Percentiles rank a stretch among this genome's conserved stretches.
phyloP scores from a whole-genome alignment of 2,113 vertebrate genomes.

The Serilophus lunatus region DNA sequence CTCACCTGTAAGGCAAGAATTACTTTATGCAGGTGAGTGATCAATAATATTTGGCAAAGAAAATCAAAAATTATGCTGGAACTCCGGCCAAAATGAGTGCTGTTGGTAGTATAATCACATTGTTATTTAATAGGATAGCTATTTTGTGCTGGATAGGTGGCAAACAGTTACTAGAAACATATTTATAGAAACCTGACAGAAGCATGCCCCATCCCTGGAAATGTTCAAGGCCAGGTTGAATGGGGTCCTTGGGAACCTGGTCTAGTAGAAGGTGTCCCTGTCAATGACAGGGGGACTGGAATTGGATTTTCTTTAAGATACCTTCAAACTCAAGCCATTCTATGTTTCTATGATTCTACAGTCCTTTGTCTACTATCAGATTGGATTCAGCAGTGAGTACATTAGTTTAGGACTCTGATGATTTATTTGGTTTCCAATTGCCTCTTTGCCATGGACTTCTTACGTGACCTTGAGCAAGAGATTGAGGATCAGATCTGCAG shows the following conservation, averaged over 20 bases:
- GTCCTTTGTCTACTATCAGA: not conserved
- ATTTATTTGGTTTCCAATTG: not conserved
- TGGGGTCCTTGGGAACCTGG: not conserved
- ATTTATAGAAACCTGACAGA: constrained; percentile 33
- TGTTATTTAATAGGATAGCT: constrained; percentile 13
- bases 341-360: not conserved
- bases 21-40: not conserved
- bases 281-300: not conserved
- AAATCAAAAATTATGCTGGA: not conserved
- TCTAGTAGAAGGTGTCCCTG: not conserved
- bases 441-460: not conserved
- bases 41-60: not conserved
- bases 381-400: not conserved
- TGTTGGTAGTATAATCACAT: not conserved
- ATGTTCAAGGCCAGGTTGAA: not conserved
- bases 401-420: not conserved
- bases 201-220: not conserved
- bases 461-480: constrained; percentile 29
- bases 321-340: not conserved
- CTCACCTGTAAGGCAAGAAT: not conserved
- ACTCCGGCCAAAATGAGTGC: not conserved
- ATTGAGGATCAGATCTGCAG: not conserved
- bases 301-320: not conserved
- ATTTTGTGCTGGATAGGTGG: not conserved
- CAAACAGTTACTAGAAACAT: not conserved